A percentile compares a stretch with the other conserved stretches of the same genome.
Conservation (phyloP, 2,113 vertebrate species). For the Axis porcinus region DNA sequence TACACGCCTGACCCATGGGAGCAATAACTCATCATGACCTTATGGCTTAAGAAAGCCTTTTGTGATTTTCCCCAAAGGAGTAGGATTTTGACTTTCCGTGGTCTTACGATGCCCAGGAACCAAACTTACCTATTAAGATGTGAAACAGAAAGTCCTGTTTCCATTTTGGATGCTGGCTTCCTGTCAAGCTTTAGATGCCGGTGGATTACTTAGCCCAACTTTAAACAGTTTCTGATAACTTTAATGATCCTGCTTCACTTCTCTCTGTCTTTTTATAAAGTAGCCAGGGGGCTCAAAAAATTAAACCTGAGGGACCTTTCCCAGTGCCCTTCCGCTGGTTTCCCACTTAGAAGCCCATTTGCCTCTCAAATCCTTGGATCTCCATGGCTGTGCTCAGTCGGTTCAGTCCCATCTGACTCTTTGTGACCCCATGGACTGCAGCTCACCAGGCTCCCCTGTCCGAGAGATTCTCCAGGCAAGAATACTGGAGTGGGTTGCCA, state of each 20-base stretch:
- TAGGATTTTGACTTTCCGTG: background rate
- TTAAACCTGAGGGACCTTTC: background rate
- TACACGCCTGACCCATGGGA: background rate
- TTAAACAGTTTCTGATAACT: background rate
- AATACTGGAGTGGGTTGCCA: background rate
- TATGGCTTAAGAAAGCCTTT: background rate
- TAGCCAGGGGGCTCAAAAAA: background rate
- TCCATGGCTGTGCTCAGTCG: background rate
- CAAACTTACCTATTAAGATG: background rate
- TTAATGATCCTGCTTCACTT: background rate
- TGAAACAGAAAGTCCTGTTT: background rate
- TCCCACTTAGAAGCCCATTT: background rate
- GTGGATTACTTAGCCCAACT: background rate
- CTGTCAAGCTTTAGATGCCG: background rate
- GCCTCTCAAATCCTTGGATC: background rate
- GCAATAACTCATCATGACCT: background rate
- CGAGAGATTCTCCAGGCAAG: background rate
- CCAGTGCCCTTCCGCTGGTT: background rate
- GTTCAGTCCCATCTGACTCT: background rate
- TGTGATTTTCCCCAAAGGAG: background rate
- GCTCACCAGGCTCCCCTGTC: background rate
- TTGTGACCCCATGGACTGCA: background rate
- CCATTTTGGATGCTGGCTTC: no score
- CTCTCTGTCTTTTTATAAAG: background rate
- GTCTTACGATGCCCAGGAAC: background rate